Conservation (phyloP, 2,797 vertebrate species). For the Alfaro cultratus region DNA sequence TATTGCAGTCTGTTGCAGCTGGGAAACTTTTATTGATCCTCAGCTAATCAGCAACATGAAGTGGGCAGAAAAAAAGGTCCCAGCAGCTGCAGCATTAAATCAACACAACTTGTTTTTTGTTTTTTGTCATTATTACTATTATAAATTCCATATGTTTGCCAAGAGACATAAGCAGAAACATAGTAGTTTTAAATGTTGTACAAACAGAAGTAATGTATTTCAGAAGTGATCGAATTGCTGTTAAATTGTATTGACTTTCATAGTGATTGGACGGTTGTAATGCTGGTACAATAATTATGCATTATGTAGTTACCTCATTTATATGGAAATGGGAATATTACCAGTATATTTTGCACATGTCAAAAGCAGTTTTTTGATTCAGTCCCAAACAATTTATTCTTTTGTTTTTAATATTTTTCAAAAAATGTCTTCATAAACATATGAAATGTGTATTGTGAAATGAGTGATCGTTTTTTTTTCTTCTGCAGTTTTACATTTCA, state of each 20-base stretch:
- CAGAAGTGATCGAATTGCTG: slow-evolving; percentile 37
- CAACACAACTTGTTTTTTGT: slow-evolving; percentile 9
- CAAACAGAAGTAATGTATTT: slow-evolving; percentile 35
- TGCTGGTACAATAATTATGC: slow-evolving; percentile 46
- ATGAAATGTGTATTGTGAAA: slow-evolving; percentile 35
- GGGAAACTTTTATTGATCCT: slow-evolving; percentile 39
- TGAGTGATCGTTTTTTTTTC: neutral
- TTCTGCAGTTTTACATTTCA: neutral
- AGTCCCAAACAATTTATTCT: slow-evolving; percentile 24
- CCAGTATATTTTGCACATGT: slow-evolving; percentile 47
- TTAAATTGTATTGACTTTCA: slow-evolving; percentile 40
- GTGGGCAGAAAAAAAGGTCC: slow-evolving; percentile 9
- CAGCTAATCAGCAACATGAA: slow-evolving; percentile 33
- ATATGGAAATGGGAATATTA: slow-evolving; percentile 27
- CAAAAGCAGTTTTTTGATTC: slow-evolving; percentile 24
- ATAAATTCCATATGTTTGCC: slow-evolving; percentile 22
- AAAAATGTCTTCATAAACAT: neutral
- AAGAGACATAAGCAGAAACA: slow-evolving; percentile 9
- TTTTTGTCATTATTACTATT: too few relatives aligned
- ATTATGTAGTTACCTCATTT: slow-evolving; percentile 57
- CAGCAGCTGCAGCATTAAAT: slow-evolving; percentile 32
- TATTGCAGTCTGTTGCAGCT: slow-evolving; percentile 33
- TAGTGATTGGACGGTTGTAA: slow-evolving; percentile 37
- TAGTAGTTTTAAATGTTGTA: slow-evolving; percentile 20
- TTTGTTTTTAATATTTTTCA: neutral